Conservation (phyloP, 2,113 vertebrate species). For the Macrotus californicus region DNA sequence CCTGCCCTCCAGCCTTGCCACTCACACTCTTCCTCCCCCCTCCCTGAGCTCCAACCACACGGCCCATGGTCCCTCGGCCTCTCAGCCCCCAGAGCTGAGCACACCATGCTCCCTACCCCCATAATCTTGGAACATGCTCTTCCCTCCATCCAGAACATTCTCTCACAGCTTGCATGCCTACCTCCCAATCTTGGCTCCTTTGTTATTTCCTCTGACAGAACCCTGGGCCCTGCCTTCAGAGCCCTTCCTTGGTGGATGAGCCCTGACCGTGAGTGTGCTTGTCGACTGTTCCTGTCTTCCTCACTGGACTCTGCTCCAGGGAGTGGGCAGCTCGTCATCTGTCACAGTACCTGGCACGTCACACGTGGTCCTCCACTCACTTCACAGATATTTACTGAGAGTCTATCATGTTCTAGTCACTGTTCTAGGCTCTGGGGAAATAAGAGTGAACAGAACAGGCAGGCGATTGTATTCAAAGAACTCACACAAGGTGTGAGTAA, state of each 20-base stretch:
- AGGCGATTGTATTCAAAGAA: background rate
- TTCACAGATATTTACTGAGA: background rate
- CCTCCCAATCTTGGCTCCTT: background rate
- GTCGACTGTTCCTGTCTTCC: background rate
- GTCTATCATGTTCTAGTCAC: background rate
- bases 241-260: too few relatives aligned
- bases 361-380: background rate
- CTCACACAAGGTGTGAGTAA: fast-evolving
- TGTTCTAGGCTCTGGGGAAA: background rate
- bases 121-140: too few relatives aligned
- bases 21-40: background rate
- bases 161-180: background rate
- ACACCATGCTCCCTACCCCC: too few relatives aligned
- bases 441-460: background rate
- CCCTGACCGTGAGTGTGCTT: background rate
- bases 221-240: background rate
- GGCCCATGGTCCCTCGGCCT: background rate
- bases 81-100: background rate
- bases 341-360: fast-evolving
- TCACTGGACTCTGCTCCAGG: background rate
- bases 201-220: background rate
- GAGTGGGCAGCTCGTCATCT: fast-evolving
- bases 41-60: background rate
- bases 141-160: background rate
- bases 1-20: background rate